These are phyloP conservation scores for Achatina immaculata DNA, from an alignment of 1,140 invertebrate species.

Conservation along the genomic window DNA sequence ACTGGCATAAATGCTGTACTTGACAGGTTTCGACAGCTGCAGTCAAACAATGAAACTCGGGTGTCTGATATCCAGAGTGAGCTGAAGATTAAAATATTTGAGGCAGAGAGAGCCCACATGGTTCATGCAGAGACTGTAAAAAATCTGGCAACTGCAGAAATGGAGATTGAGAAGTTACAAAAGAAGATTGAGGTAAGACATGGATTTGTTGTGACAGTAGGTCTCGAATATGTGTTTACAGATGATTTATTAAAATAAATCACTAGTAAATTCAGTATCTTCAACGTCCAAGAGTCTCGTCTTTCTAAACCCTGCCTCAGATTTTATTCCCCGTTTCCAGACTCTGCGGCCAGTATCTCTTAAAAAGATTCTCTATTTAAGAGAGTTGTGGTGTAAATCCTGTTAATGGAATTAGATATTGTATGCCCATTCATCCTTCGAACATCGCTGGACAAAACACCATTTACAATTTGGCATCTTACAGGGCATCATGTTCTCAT, in stretches of 20 bases:
- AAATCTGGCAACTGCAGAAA: slow-evolving; percentile 64
- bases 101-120: slow-evolving; percentile 66
- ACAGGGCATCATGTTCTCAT: too few relatives aligned
- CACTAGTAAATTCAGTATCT: background rate
- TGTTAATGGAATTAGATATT: too few relatives aligned
- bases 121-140: slow-evolving; percentile 67
- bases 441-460: too few relatives aligned
- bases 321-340: too few relatives aligned
- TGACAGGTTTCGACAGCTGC: slow-evolving; percentile 64
- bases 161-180: slow-evolving; percentile 70
- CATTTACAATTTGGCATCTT: too few relatives aligned
- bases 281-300: too few relatives aligned
- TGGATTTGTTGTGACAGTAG: background rate
- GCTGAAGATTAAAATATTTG: slow-evolving; percentile 69
- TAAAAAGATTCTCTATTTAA: too few relatives aligned
- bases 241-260: background rate
- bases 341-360: too few relatives aligned
- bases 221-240: background rate
- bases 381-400: too few relatives aligned
- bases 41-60: slow-evolving; percentile 62
- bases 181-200: slow-evolving; percentile 68
- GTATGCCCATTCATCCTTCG: too few relatives aligned
- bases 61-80: slow-evolving; percentile 66
- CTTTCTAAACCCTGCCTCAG: too few relatives aligned
- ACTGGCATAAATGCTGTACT: too few relatives aligned